These are phyloP conservation scores for Monodelphis domestica DNA, from an alignment of 2,797 vertebrate species.

Conservation along the genomic window DNA sequence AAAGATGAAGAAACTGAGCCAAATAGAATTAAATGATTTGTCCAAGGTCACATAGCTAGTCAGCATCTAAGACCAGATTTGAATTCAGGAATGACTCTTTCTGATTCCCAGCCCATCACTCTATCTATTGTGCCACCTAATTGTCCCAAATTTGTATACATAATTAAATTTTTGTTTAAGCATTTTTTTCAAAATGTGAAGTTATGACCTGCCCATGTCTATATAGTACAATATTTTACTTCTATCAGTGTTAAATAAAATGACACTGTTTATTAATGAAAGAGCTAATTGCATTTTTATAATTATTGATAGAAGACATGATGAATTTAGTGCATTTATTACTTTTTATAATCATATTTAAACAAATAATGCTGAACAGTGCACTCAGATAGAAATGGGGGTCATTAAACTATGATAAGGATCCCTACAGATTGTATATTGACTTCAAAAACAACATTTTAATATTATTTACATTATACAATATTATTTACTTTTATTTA, in stretches of 20 bases:
- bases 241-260: not conserved
- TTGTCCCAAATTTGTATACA: not conserved
- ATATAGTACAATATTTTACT: not conserved
- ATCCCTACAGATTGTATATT: not conserved
- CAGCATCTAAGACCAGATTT: not conserved
- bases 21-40: not conserved
- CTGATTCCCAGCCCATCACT: not conserved
- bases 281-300: not conserved
- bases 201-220: not conserved
- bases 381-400: not conserved
- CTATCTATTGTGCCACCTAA: not conserved
- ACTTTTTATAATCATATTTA: not conserved
- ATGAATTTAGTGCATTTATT: not conserved
- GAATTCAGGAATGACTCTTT: not conserved
- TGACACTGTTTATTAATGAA: not conserved
- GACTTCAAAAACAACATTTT: not conserved
- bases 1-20: not conserved
- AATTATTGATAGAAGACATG: not conserved
- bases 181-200: not conserved
- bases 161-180: not conserved
- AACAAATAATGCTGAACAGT: not conserved
- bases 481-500: not conserved
- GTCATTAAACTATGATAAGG: not conserved
- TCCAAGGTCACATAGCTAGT: not conserved
- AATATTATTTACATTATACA: not conserved